Base-by-base conservation (phyloP, 2,797 vertebrate species). In the Trematomus bernacchii region DNA sequence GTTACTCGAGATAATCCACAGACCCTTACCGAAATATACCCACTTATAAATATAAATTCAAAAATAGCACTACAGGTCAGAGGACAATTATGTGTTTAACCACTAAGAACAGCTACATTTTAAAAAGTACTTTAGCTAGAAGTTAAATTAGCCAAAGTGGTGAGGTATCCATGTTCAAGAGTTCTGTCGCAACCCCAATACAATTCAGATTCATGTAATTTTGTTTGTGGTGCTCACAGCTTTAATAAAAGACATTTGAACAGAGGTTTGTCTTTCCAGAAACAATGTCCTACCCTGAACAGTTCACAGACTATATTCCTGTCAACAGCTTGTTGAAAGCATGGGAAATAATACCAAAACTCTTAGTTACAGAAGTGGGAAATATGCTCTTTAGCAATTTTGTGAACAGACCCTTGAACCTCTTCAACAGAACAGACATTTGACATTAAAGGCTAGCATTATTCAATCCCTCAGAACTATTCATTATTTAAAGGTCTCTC, bases 181-280 rank as follows among this genome's bases (percentile, higher is more conserved):
- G 65, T 50, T 33, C 47, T 52, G 37, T 3, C 2, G 21, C 46
- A 53, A 43, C 1, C 44, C 4, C 14, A 10, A 37, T 13, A 53
- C 50, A 46, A 40, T 63, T 43, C 40, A 64, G 14, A 6, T 3
- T 15, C 33, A 52, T 11, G 43, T 14, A 53, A 21, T 53, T 46
- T 48, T 23, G 23, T 23, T 63, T 47, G 42, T 23, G 50, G 13
- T 19, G 70, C n/a, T 27, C 52, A 43, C 44, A 58, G 53, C 21
- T 15, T 50, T 73, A 48, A 64, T 48, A 47, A 72, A 40, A 27
- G 27, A 27, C 27, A 27, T 27, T 18, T 63, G 27, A 21, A 18
- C 43, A 47, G 23, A 68, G 21, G 30, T 8, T 46, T 27, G 16
- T 43, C 47, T 42, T 40, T 37, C 18, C 46, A 50, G 40, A 30